Percentiles rank a stretch among this genome's conserved stretches.
Evolutionary conservation across 2,888 invertebrate species (phyloP).

Genomic region (Osmoderma eremita): DNA sequence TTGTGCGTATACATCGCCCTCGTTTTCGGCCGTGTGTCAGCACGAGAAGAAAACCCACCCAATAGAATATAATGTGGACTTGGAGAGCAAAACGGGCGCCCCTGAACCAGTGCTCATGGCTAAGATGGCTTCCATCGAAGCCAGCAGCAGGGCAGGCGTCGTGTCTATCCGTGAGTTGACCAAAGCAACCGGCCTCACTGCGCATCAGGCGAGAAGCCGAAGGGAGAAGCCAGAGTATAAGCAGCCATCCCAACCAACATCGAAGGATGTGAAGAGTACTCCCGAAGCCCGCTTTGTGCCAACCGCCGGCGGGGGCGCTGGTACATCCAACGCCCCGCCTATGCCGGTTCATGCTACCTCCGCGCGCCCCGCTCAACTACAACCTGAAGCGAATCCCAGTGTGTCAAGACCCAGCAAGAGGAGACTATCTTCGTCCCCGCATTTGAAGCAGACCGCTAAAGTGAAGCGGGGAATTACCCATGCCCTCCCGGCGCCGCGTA

Average conservation of each 20-base stretch:
- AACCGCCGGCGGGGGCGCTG: too few species aligned
- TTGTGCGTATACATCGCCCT: conserved; percentile 12
- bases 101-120: conserved; percentile 25
- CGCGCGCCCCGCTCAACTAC: too few species aligned
- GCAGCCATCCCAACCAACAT: conserved; percentile 34
- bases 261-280: background rate
- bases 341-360: too few species aligned
- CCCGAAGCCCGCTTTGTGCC: too few species aligned
- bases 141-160: conserved; percentile 10
- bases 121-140: conserved; percentile 41
- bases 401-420: too few species aligned
- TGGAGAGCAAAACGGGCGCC: conserved; percentile 27
- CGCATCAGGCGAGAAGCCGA: conserved; percentile 39
- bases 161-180: conserved; percentile 28
- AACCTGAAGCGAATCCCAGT: too few species aligned
- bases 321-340: too few species aligned
- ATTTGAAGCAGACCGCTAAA: too few species aligned
- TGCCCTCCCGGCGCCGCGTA: too few species aligned
- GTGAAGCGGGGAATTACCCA: too few species aligned
- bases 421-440: too few species aligned
- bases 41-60: conserved; percentile 39
- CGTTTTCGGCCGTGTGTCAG: conserved; percentile 32
- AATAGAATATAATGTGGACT: conserved; percentile 22
- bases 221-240: conserved; percentile 38
- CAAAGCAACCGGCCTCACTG: conserved; percentile 40